Evolutionary conservation across 2,797 vertebrate species (phyloP).

Genomic region (Babyrousa celebensis): DNA sequence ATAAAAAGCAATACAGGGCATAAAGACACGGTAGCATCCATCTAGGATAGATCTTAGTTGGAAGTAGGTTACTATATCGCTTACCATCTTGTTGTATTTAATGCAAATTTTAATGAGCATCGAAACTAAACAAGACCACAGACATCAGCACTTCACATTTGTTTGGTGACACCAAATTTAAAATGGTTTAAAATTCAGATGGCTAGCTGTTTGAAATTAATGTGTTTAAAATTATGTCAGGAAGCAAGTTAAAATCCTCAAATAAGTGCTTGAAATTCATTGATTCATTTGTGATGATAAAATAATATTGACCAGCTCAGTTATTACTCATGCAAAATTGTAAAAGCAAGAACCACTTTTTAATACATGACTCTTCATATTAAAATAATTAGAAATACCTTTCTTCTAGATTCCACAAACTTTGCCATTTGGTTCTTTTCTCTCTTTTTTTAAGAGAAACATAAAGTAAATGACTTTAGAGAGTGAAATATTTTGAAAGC

Average conservation of each 20-base stretch:
- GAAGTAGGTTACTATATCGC: not conserved
- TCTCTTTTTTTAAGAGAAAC: constrained; percentile 37
- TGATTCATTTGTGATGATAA: not conserved
- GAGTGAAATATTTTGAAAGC: constrained; percentile 23
- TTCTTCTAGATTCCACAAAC: not conserved
- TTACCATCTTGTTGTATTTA: not conserved
- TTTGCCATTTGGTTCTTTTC: constrained; percentile 8
- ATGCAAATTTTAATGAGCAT: not conserved
- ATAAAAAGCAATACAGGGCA: not conserved
- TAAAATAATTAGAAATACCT: constrained; percentile 30
- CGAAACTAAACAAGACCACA: not conserved
- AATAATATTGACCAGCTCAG: not conserved
- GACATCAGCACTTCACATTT: not conserved
- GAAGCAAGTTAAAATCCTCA: not conserved
- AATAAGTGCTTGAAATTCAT: not conserved
- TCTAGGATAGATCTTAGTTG: not conserved
- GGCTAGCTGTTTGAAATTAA: not conserved
- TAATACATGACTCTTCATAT: not conserved
- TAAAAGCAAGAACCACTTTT: constrained; percentile 32
- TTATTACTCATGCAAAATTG: not conserved
- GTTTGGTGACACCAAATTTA: not conserved
- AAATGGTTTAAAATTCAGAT: constrained; percentile 31
- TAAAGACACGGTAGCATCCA: not conserved
- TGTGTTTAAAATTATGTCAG: not conserved
- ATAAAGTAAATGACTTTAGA: not conserved